phyloP scores from a whole-genome alignment of 1,140 invertebrate genomes.

The Aphaenogaster ashmeadi region DNA sequence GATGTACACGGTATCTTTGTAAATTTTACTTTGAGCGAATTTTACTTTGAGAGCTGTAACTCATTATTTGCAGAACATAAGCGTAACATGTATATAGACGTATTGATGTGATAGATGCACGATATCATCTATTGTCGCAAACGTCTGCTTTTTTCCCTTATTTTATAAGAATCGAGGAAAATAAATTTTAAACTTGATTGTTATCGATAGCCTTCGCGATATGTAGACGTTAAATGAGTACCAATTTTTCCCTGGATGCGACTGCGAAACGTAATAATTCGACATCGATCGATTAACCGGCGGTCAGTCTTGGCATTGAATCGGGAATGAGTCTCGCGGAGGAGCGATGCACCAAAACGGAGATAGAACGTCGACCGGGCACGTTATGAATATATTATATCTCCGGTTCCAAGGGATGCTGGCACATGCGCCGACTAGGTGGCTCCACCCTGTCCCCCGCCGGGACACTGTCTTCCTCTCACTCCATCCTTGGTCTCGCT shows the following conservation, averaged over 20 bases:
- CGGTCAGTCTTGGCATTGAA: constrained; percentile 68
- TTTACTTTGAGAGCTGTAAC: neutral
- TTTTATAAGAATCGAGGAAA: neutral
- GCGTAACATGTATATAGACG: no score
- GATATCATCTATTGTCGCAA: no score
- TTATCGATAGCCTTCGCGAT: neutral
- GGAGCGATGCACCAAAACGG: constrained; percentile 50
- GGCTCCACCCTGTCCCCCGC: constrained; percentile 81
- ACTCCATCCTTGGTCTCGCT: neutral
- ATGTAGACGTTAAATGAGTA: neutral
- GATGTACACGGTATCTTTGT: neutral
- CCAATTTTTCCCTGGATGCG: neutral
- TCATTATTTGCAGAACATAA: neutral
- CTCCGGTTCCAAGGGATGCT: constrained; percentile 81
- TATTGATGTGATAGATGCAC: no score
- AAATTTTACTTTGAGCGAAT: constrained; percentile 23
- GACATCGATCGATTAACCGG: constrained; percentile 68
- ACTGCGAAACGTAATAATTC: constrained; percentile 29
- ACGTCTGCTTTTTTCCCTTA: neutral
- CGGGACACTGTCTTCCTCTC: constrained; percentile 66
- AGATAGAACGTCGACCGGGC: constrained; percentile 71
- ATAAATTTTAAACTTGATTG: neutral
- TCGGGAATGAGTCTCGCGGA: constrained; percentile 71
- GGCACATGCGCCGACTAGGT: constrained; percentile 83
- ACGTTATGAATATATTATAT: constrained; percentile 85